phyloP scores from a whole-genome alignment of 2,797 vertebrate genomes.

The Euphonia xanthogaster region DNA sequence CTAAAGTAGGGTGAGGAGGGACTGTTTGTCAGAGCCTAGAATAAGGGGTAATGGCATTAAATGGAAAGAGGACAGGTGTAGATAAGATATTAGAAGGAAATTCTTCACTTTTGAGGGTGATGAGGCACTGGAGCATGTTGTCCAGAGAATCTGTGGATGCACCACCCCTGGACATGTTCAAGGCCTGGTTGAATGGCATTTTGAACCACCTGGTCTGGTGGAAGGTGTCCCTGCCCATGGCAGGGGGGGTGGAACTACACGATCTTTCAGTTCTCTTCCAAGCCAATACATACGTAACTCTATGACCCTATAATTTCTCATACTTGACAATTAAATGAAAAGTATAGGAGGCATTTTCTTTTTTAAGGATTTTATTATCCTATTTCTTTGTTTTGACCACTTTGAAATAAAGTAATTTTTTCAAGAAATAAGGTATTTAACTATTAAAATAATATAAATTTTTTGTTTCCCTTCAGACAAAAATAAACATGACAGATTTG shows the following conservation, averaged over 20 bases:
- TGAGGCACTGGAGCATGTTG: neutral
- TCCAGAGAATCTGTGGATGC: neutral
- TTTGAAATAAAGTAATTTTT: neutral
- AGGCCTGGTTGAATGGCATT: no score
- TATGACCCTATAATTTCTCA: neutral
- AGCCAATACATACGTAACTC: neutral
- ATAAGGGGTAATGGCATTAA: neutral
- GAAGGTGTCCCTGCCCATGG: neutral
- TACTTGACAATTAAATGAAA: neutral
- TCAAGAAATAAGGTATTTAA: neutral
- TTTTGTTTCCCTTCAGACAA: neutral
- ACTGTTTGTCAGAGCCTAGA: neutral
- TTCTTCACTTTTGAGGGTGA: neutral
- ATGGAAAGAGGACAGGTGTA: neutral
- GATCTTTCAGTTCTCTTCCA: neutral
- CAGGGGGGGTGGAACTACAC: neutral
- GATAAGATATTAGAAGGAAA: neutral
- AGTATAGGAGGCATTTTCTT: neutral
- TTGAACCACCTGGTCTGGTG: neutral
- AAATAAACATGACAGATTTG: neutral
- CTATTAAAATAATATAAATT: neutral
- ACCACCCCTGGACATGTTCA: neutral
- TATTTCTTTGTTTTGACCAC: neutral
- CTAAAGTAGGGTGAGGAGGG: no score
- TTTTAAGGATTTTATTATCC: neutral